Evolutionary conservation across 2,797 vertebrate species (phyloP).

Genomic region (Serranus cabrilla): DNA sequence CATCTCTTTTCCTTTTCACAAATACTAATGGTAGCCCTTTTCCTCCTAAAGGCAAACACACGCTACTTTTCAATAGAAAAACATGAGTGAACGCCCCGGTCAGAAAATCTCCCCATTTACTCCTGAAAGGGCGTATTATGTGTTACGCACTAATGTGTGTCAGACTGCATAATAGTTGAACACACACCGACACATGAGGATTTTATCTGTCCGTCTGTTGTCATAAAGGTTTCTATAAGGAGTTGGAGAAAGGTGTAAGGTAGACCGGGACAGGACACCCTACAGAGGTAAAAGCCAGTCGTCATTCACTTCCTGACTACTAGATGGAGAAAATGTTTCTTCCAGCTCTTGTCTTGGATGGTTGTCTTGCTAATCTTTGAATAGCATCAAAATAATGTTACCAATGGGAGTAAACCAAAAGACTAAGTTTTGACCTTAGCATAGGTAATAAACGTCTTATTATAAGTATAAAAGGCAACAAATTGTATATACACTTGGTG

Average conservation of each 20-base stretch:
- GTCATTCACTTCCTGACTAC: no score
- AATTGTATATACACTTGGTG: no score
- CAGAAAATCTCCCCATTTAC: conserved; percentile 67
- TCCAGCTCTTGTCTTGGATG: no score
- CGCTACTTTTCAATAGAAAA: conserved; percentile 52
- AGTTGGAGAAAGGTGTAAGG: conserved; percentile 27
- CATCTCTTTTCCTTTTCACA: conserved; percentile 68
- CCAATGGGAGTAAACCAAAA: no score
- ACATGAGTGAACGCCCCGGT: conserved; percentile 29
- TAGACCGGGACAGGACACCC: no score
- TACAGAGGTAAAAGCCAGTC: no score
- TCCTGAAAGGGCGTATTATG: conserved; percentile 56
- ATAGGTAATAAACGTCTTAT: no score
- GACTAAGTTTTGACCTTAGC: no score
- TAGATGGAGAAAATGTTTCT: no score
- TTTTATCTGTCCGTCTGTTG: conserved; percentile 37
- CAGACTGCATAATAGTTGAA: conserved; percentile 39
- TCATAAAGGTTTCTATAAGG: conserved; percentile 11
- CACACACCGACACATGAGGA: conserved; percentile 37
- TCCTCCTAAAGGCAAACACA: conserved; percentile 56
- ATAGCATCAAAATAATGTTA: no score
- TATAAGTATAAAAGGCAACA: no score
- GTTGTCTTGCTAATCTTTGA: no score
- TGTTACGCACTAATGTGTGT: conserved; percentile 42
- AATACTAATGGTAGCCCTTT: conserved; percentile 66